Conservation (phyloP, 2,113 vertebrate genomes). For the Neoarius graeffei region DNA sequence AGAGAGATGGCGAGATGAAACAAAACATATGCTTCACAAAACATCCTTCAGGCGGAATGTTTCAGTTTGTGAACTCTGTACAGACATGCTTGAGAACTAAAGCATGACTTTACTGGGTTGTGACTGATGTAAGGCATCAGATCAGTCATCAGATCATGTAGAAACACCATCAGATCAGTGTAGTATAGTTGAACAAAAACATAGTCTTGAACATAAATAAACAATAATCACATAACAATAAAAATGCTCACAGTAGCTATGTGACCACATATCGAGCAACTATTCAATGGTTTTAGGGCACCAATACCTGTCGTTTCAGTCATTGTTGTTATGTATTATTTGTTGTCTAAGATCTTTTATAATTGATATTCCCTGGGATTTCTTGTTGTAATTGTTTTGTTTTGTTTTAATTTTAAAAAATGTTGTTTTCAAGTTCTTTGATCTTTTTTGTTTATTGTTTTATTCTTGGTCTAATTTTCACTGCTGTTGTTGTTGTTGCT, state of each 20-base stretch:
- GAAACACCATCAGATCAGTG: not conserved
- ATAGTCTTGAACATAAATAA: not conserved
- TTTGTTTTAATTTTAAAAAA: not conserved
- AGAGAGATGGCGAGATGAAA: conserved; percentile 40
- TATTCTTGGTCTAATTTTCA: not conserved
- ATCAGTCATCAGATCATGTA: not conserved
- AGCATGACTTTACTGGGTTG: not conserved
- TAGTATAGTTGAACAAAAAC: not conserved
- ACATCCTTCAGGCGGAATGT: conserved; percentile 30
- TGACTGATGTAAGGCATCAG: not conserved
- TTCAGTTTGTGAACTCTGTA: not conserved
- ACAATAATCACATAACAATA: not conserved
- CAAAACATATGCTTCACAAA: conserved; percentile 35
- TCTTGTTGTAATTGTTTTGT: not conserved
- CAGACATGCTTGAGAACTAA: conserved; percentile 5
- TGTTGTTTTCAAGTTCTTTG: not conserved
- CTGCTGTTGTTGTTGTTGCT: not conserved
- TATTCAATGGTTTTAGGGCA: not conserved
- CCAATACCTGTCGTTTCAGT: not conserved
- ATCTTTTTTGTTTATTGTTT: not conserved
- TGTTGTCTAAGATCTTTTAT: not conserved
- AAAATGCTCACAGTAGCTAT: not conserved
- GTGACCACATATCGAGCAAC: not conserved
- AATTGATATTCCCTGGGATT: not conserved
- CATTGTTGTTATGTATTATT: not conserved